Conservation (phyloP, 30 jellyfish, hydroid and myxozoan species). For the Mastigias papua region DNA sequence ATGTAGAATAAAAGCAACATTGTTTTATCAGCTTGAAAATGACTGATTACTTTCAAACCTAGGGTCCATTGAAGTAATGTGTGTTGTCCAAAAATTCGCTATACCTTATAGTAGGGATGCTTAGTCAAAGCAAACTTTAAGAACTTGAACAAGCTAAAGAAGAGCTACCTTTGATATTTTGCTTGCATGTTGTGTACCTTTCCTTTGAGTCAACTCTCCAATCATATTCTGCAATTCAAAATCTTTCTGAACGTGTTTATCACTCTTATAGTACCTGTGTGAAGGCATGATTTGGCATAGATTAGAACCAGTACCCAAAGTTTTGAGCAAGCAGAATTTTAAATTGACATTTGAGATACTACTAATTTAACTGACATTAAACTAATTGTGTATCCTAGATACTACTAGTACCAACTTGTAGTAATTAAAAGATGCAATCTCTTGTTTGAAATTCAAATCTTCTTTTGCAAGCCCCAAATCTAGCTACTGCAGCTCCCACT, state of each 20-base stretch:
- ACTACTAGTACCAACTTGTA: no score
- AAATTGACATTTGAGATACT: no score
- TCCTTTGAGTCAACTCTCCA: conserved; percentile 69
- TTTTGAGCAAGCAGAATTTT: no score
- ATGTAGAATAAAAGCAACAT: background rate
- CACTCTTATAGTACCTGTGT: conserved; percentile 53
- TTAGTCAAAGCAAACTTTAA: no score
- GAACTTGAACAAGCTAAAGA: background rate
- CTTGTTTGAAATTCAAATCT: no score
- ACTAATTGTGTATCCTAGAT: no score
- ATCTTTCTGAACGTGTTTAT: conserved; percentile 64
- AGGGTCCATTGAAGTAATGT: background rate
- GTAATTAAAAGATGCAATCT: no score
- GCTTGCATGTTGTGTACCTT: background rate
- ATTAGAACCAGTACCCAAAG: no score
- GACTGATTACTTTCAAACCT: background rate
- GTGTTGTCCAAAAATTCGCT: background rate
- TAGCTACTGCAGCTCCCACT: no score
- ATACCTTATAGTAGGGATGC: background rate
- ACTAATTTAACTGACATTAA: no score
- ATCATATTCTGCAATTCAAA: conserved; percentile 79
- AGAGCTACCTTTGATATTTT: background rate
- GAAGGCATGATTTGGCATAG: no score
- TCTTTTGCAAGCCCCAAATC: no score
- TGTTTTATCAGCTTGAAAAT: background rate